Base-by-base conservation (phyloP, 1,140 invertebrate species). In the Nomia melanderi region DNA sequence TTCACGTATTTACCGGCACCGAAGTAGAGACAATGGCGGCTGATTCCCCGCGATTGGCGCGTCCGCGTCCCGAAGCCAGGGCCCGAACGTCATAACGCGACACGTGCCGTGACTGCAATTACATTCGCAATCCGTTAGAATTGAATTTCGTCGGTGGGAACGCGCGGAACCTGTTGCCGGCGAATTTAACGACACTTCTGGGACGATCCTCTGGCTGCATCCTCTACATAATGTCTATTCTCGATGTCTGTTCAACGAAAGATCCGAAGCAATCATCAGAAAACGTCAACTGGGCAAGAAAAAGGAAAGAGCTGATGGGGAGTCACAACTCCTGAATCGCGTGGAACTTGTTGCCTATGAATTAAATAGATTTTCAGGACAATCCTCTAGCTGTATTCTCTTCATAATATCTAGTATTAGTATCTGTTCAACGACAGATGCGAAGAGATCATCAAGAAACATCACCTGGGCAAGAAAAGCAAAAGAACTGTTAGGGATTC, bases 101-200 rank as follows among this genome's bases (percentile, higher is more conserved):
- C 74, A 53, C 74, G 74, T 77, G 65, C 65, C 74, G 33, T 56
- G 66, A 70, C 41, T 70, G 65, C 63, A 75, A 67, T 59, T 63
- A 36, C 72, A 57, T 75, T 75, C 44, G 64, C 72, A 59, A 67
- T 75, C 72, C 36, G 72, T 75, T 64, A 66, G 72, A 67, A 75
- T 75, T n/a, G 25, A 67, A 75, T 75, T 44, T 36, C 53, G 50
- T 7, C 25, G 27, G n/a, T 20, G 36, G 36, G 23, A 27, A 44
- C 8, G 72, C 64, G 14, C 20, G 77, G 53, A 29, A 70, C 77
- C 77, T 78, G 71, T 77, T 77, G 69, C 75, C 62, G 23, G 23
- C 29, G 75, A 65, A 29, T 66, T 44, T 63, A 70, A 72, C 39
- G 62, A 62, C 62, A 41, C 27, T 75, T 29, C 62, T 39, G 67